These are phyloP conservation scores for Lasioglossum oenotherae DNA, from an alignment of 2,888 invertebrate species.

Conservation along the genomic window DNA sequence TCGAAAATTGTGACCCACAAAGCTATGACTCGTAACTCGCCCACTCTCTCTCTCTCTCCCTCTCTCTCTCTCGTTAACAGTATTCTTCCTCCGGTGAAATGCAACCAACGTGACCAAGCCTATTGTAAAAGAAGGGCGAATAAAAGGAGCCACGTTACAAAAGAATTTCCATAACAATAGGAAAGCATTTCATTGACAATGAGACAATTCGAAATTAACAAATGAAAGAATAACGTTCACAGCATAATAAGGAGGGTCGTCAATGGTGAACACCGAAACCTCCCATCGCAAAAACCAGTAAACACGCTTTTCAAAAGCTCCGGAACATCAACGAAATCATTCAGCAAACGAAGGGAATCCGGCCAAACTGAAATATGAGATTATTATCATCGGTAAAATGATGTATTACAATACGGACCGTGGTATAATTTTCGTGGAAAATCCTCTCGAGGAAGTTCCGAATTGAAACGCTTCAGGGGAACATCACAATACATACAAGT, in stretches of 20 bases:
- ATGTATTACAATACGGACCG: background rate
- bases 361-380: background rate
- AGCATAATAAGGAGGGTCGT: background rate
- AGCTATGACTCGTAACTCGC: background rate
- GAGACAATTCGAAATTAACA: background rate
- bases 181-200: background rate
- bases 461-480: background rate
- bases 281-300: background rate
- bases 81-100: background rate
- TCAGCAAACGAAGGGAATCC: background rate
- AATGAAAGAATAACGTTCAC: background rate
- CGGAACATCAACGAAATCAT: background rate
- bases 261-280: background rate
- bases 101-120: too few species aligned
- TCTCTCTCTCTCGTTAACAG: background rate
- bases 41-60: background rate
- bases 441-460: background rate
- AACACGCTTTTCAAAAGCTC: background rate
- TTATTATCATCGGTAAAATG: background rate
- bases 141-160: background rate
- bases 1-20: too few species aligned
- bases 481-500: too few species aligned
- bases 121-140: background rate
- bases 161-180: conserved; percentile 9
- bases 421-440: background rate